phyloP scores from a whole-genome alignment of 2,888 invertebrate genomes.

The Drosophila neonasuta region DNA sequence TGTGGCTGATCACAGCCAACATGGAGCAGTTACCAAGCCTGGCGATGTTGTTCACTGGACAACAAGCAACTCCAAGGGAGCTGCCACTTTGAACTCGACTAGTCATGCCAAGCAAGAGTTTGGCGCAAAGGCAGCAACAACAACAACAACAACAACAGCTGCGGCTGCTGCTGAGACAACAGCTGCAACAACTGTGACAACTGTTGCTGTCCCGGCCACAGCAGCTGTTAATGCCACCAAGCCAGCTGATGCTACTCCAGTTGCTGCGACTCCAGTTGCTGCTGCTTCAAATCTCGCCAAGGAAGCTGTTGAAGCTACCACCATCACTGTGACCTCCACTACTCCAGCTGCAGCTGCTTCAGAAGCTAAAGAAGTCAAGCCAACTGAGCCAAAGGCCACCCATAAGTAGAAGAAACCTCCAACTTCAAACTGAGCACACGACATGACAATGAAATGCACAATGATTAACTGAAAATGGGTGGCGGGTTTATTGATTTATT shows the following conservation, averaged over 20 bases:
- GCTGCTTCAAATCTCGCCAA: constrained; percentile 24
- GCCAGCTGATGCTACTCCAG: not conserved
- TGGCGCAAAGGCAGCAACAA: not conserved
- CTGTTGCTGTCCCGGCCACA: not conserved
- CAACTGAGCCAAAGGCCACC: not conserved
- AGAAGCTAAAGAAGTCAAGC: constrained; percentile 13
- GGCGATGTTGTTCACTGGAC: constrained; percentile 48
- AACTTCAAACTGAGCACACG: not conserved
- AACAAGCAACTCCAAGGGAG: constrained; percentile 41
- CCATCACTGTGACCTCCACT: not conserved
- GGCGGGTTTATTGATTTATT: not conserved
- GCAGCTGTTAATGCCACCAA: not conserved
- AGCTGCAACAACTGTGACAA: not conserved
- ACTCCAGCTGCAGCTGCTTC: not conserved
- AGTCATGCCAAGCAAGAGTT: not conserved
- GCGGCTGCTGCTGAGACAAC: not conserved
- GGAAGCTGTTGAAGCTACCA: not conserved
- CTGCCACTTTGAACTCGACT: constrained; percentile 28
- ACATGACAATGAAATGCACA: not conserved
- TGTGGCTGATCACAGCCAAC: constrained; percentile 26
- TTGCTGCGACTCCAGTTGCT: not conserved
- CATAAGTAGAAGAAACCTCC: constrained; percentile 3
- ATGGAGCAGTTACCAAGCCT: constrained; percentile 13
- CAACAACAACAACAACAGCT: not conserved
- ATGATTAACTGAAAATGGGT: not conserved